Conservation (phyloP, 2,888 invertebrate species). For the Agrochola macilenta region DNA sequence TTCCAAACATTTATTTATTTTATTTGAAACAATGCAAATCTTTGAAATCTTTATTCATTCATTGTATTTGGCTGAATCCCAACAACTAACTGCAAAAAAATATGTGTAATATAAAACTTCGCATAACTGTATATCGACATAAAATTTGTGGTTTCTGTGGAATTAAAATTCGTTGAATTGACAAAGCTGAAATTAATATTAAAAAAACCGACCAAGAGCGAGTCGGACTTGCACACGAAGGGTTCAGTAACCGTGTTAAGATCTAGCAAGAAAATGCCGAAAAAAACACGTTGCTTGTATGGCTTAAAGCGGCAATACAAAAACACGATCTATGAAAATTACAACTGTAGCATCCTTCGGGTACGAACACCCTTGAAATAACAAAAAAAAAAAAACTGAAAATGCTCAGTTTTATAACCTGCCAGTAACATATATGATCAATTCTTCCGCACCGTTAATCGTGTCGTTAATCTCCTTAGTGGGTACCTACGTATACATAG, state of each 20-base stretch:
- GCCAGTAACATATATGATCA: conserved; percentile 40
- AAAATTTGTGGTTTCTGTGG: background rate
- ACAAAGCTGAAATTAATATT: background rate
- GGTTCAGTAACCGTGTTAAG: too few species aligned
- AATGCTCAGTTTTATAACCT: background rate
- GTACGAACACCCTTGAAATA: too few species aligned
- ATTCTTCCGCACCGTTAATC: conserved; percentile 48
- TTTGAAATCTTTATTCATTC: background rate
- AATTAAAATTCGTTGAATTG: background rate
- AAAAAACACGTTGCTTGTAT: too few species aligned
- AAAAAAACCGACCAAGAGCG: background rate
- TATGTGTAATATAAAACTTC: background rate
- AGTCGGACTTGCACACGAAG: too few species aligned
- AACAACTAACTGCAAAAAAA: background rate
- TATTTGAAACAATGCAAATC: background rate
- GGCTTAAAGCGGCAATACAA: too few species aligned
- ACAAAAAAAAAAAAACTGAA: too few species aligned
- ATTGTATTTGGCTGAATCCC: background rate
- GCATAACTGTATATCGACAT: background rate
- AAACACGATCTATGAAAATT: too few species aligned
- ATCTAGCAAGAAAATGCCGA: too few species aligned
- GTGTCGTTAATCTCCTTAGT: conserved; percentile 33
- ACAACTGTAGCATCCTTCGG: too few species aligned
- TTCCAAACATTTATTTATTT: background rate
- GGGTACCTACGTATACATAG: background rate